Evolutionary conservation across 2,113 vertebrate genomes (phyloP), one percentile per base, ranked within the genome.

Genomic region (Aix galericulata): DNA sequence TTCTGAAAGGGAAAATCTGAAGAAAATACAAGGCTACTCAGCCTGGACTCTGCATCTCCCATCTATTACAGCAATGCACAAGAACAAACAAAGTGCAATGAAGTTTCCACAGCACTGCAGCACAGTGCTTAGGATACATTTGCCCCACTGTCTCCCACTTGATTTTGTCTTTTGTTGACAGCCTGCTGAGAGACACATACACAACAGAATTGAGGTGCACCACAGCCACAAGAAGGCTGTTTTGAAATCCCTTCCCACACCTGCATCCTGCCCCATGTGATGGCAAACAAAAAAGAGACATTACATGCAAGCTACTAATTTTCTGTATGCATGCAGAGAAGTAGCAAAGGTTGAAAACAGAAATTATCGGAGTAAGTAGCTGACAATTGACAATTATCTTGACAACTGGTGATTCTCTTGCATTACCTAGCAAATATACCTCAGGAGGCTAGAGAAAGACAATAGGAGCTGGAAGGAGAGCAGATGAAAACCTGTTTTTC

Each of bases 1-100:
- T 93, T 77, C 74, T 78, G 74, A 96, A 94, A 91, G 40, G 77
- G 59, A 62, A 92, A 82, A 88, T 86, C 58, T 80, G 83, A 64
- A 67, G 81, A 72, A 94, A 95, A 84, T 69, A 23, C 23, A 86
- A 53, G 48, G 27, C 23, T 82, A 11, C 3, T 18, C 77, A 40
- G 48, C 8, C n/a, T 60, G 80, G 77, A 6, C 17, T 46, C 71
- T 79, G 73, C 77, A 62, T 36, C 40, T 66, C 58, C 58, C 63
- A 46, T 78, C 88, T 62, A 74, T 94, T 60, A 67, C 69, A 82
- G 74, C 3, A 15, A 12, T 90, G 77, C 86, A 93, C 71, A 91
- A 89, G 62, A 96, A 74, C 72, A 91, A 64, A 34, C 38, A 60
- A 48, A 68, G 50, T 8, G 62, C 42, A 77, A 60, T 42, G 32